Base-by-base conservation (phyloP, 2,888 invertebrate species). In the Andricus quercusramuli region DNA sequence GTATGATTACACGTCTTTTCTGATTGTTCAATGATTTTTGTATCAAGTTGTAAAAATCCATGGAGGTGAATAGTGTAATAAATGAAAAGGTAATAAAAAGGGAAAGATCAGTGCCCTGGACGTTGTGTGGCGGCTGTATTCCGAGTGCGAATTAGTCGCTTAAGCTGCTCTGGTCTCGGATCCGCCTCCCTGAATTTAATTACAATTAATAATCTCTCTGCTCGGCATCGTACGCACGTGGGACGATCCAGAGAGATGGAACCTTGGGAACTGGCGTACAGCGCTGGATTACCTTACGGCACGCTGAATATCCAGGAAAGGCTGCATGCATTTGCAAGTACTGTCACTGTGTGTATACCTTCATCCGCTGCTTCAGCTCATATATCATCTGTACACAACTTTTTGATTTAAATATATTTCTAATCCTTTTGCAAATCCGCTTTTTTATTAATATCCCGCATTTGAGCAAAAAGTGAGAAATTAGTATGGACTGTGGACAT, bases 121-220 rank as follows among this genome's bases (percentile, higher is more conserved):
- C 29, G 74, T 25, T 70, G 51, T 70, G 47, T 51, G 29, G 51
- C 20, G 51, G 51, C 32, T 56, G 29, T 37, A 56, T 20, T 77
- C 80, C 79, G 83, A 78, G 79, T 76, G 84, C 84, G 86, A 88
- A 88, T 89, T 87, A 88, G 85, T 85, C 85, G 83, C 85, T 85
- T 84, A 86, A 89, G 86, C 86, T 87, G 78, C 83, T 80, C 83
- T 79, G 83, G 82, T 84, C 85, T 85, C 86, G 86, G 85, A 88
- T 88, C 84, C 86, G 82, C 84, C 84, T 85, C 85, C 86, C 84
- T 86, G 89, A 90, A 90, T 90, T 90, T 90, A 90, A 90, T 90
- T 90, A 90, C 88, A 90, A 90, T 90, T 90, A 89, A 89, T 90
- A 90, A 90, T 88, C 89, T 86, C 81, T 79, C 79, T 83, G 85